Conservation (phyloP, 2,797 vertebrate genomes). For the Phataginus tricuspis region DNA sequence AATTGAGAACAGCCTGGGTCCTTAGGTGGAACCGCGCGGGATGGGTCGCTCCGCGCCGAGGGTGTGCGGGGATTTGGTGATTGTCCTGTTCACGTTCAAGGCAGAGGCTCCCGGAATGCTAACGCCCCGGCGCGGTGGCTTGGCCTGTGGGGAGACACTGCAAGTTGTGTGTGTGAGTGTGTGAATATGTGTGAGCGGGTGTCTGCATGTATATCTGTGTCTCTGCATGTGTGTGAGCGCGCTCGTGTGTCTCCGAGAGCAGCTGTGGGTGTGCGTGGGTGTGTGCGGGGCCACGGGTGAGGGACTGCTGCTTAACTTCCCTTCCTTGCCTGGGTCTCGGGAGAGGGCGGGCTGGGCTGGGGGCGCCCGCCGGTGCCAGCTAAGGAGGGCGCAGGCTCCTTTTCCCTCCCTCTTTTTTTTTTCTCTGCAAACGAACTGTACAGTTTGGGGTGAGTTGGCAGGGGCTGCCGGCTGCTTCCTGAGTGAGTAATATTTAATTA, state of each 20-base stretch:
- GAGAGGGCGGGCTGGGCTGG: not conserved
- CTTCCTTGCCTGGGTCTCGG: not conserved
- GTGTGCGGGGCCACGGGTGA: not conserved
- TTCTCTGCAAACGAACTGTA: conserved; percentile 54
- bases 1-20: not conserved
- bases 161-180: not conserved
- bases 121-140: not conserved
- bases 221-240: not conserved
- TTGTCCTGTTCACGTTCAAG: not conserved
- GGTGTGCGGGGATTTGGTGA: not conserved
- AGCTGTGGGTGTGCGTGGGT: not conserved
- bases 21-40: not conserved
- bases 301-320: not conserved
- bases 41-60: not conserved
- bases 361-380: not conserved
- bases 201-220: not conserved
- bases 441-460: conserved; percentile 75
- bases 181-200: not conserved
- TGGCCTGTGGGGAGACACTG: not conserved
- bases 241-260: not conserved
- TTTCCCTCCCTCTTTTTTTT: not conserved
- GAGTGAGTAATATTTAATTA: conserved; percentile 82
- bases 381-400: not conserved
- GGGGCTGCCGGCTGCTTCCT: conserved; percentile 74
- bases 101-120: not conserved